Percentiles rank a stretch among this genome's conserved stretches.
Conservation (phyloP, 1,140 invertebrate genomes). For the Drosophila nikananu region DNA sequence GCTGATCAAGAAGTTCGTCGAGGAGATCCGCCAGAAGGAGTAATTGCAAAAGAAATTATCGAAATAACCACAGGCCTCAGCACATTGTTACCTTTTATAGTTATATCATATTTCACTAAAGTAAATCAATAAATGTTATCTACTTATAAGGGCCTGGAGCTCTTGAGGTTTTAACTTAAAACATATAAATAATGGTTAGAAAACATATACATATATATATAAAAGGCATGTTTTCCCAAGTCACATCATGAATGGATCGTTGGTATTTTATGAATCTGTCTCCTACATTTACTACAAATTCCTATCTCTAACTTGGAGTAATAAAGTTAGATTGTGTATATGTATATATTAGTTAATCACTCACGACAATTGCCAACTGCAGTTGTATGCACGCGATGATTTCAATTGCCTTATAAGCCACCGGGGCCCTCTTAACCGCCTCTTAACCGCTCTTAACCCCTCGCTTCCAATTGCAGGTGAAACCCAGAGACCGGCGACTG, state of each 20-base stretch:
- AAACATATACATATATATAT: not conserved
- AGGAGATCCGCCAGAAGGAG: constrained; percentile 17
- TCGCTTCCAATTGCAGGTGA: not conserved
- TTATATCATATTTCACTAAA: not conserved
- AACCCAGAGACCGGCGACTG: not conserved
- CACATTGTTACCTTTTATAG: constrained; percentile 3
- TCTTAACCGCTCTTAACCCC: not conserved
- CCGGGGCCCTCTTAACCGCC: not conserved
- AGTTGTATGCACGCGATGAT: constrained; percentile 41
- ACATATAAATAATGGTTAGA: not conserved
- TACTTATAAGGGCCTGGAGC: not conserved
- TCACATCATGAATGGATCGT: not conserved
- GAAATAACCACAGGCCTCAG: not conserved
- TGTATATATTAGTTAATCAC: constrained; percentile 14
- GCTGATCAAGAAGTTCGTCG: constrained; percentile 46
- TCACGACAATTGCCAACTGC: constrained; percentile 20
- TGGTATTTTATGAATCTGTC: not conserved
- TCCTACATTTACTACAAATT: not conserved
- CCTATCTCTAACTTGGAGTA: constrained; percentile 17
- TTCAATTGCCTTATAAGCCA: not conserved
- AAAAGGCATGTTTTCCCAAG: not conserved
- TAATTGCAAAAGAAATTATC: not conserved
- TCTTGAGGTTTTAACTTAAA: not conserved
- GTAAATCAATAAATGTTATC: constrained; percentile 3
- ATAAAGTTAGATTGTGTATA: constrained; percentile 17